Percentiles rank a stretch among this genome's conserved stretches.
phyloP scores from a whole-genome alignment of 1,140 invertebrate genomes.

The Zaprionus camerounensis region DNA sequence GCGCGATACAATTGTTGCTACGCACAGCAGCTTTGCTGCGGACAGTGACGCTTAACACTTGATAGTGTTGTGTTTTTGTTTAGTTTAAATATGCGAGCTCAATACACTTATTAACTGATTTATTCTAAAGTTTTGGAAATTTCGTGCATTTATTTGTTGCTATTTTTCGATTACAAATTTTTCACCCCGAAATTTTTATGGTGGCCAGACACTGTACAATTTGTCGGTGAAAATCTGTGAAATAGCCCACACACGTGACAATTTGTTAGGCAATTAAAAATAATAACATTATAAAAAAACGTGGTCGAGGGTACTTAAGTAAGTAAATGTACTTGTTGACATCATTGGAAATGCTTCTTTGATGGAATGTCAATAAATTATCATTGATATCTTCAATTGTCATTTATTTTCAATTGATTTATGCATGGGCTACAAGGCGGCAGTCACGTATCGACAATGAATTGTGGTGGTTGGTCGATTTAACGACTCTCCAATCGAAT shows the following conservation, averaged over 20 bases:
- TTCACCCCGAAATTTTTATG: conserved; percentile 37
- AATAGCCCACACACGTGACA: conserved; percentile 7
- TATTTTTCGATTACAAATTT: conserved; percentile 53
- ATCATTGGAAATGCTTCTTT: neutral
- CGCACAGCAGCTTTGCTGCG: conserved; percentile 48
- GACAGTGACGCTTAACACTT: conserved; percentile 34
- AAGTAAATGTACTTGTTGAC: neutral
- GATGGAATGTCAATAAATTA: neutral
- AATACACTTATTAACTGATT: conserved; percentile 26
- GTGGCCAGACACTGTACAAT: conserved; percentile 20
- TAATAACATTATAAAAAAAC: neutral
- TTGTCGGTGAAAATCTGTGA: neutral
- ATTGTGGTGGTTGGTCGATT: neutral
- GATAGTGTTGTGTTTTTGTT: conserved; percentile 22
- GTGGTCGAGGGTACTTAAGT: neutral
- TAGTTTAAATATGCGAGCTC: neutral
- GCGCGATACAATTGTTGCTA: conserved; percentile 63
- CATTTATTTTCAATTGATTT: neutral
- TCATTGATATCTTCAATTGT: neutral
- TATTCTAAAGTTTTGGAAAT: conserved; percentile 53
- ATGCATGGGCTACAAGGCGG: neutral
- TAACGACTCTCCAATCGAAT: neutral
- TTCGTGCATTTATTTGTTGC: conserved; percentile 72
- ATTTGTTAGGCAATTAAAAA: neutral
- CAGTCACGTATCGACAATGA: neutral